Evolutionary conservation across 2,113 vertebrate genomes (phyloP).

Genomic region (Rhadina sibilatrix): DNA sequence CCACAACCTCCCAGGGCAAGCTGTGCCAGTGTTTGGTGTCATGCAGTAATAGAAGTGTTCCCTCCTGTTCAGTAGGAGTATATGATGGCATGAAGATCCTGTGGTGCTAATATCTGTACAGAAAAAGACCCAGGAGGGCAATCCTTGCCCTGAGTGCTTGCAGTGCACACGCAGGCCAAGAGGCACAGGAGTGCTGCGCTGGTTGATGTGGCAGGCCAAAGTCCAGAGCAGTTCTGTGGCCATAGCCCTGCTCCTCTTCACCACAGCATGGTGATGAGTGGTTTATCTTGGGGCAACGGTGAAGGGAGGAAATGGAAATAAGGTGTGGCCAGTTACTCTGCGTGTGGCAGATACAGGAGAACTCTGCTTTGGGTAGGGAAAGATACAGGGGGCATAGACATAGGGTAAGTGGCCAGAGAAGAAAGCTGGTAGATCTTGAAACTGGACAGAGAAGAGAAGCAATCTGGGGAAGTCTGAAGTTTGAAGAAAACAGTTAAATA

Average conservation of each 20-base stretch:
- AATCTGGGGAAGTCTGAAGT: not conserved
- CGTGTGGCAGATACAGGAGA: accelerated
- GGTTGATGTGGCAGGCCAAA: not conserved
- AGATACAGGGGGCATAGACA: accelerated
- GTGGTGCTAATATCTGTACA: not conserved
- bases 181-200: not conserved
- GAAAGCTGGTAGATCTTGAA: not conserved
- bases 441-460: not conserved
- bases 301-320: not conserved
- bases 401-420: not conserved
- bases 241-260: not conserved
- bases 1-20: not conserved
- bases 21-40: not conserved
- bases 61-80: not conserved
- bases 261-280: accelerated
- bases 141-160: not conserved
- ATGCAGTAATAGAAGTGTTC: not conserved
- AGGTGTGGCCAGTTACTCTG: not conserved
- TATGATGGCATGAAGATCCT: not conserved
- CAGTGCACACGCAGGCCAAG: not conserved
- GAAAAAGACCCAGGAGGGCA: not conserved
- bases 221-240: not conserved
- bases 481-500: not conserved
- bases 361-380: not conserved
- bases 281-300: not conserved